Evolutionary conservation across 2,113 vertebrate genomes (phyloP), one percentile per base, ranked within the genome.

Genomic region (Ceratotherium simum): DNA sequence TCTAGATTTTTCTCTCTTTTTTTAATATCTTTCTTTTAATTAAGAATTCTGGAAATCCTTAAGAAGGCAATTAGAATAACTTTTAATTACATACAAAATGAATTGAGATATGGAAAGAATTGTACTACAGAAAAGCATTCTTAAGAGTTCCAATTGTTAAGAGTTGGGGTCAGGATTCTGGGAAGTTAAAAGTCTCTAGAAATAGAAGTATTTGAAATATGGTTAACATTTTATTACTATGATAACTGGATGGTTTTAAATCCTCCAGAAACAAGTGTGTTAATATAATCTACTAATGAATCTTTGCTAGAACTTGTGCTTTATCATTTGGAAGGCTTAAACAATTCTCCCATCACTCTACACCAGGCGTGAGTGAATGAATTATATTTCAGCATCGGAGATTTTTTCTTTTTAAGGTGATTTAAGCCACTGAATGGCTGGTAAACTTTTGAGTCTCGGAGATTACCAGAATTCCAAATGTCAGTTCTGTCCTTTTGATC

Each of bases 281-380:
- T 97, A 96, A 97, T 95, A 84, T 76, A 80, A 78, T 31, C 46
- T 92, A 67, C 91, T 2, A 7, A 42, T 36, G 83, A 93, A 72
- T 80, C 87, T 96, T 85, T 62, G 9, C 51, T 93, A 62, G 33
- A 65, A 82, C 0, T 51, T 85, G 23, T 33, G 27, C 75, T 81
- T 20, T 42, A 62, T 92, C 31, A 42, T 27, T 67, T n/a, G 29
- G 42, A 90, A 96, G 21, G 25, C 67, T 94, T 87, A 96, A 95
- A 96, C 78, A 36, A 75, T 64, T 73, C 27, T 60, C 9, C 10
- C 16, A 20, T 11, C 16, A n/a, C 8, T 11, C 31, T 65, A 65
- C 1, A 70, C 5, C 7, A 93, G 27, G 16, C 14, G 42, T 13
- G 25, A 93, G 8, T 23, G 36, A 86, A 56, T 46, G 36, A 86